Conservation (phyloP, 2,797 vertebrate species). For the Myiotriccus ornatus region DNA sequence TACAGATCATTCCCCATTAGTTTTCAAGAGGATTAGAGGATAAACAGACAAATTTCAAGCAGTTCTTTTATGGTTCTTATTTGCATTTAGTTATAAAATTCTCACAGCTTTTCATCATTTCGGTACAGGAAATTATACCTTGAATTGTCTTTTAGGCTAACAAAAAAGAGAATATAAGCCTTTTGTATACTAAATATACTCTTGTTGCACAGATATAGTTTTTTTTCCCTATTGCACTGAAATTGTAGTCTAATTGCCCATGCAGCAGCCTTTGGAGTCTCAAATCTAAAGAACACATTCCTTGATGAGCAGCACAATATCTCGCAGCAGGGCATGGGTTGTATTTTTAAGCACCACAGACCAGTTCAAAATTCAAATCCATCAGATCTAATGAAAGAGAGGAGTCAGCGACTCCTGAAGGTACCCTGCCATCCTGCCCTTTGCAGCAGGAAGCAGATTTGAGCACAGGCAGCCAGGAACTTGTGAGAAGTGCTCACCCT, state of each 20-base stretch:
- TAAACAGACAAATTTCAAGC: neutral
- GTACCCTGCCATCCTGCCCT: neutral
- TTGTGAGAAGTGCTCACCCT: neutral
- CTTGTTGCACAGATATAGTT: neutral
- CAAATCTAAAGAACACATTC: neutral
- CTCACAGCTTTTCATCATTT: neutral
- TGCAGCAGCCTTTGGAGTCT: neutral
- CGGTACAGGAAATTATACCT: neutral
- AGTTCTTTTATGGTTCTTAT: neutral
- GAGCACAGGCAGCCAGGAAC: neutral
- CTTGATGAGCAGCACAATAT: neutral
- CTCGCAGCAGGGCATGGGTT: neutral
- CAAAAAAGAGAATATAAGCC: neutral
- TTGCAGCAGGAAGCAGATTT: neutral
- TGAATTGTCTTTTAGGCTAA: slow-evolving; percentile 17
- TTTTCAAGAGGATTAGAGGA: neutral
- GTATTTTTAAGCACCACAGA: neutral
- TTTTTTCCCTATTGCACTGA: neutral
- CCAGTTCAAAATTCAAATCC: neutral
- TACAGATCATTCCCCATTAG: neutral
- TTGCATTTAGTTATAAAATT: neutral
- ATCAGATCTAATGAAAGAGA: neutral
- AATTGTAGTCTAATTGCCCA: neutral
- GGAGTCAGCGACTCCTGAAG: neutral
- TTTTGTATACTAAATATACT: neutral